A percentile compares a stretch with the other conserved stretches of the same genome.
Evolutionary conservation across 1,140 invertebrate species (phyloP).

Genomic region (Drosophila kurseongensis): DNA sequence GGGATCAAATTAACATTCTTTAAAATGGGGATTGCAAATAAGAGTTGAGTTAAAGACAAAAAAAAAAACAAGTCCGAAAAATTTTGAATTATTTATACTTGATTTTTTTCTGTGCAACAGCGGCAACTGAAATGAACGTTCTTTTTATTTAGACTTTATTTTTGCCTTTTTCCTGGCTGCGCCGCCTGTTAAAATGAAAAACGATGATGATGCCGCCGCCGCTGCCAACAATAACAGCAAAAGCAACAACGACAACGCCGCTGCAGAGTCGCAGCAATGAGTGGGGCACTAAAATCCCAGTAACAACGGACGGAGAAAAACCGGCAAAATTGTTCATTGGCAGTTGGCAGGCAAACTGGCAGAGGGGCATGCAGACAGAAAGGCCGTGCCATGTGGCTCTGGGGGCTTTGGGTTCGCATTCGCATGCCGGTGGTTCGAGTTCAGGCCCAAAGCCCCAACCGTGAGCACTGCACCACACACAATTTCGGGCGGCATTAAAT

Average conservation of each 20-base stretch:
- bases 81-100: background rate
- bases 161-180: slow-evolving; percentile 47
- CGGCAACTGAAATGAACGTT: slow-evolving; percentile 40
- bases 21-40: too few relatives aligned
- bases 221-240: slow-evolving; percentile 34
- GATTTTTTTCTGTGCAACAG: slow-evolving; percentile 14
- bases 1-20: too few relatives aligned
- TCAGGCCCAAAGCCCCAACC: slow-evolving; percentile 29
- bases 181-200: slow-evolving; percentile 69
- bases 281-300: slow-evolving; percentile 57
- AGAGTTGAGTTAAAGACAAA: too few relatives aligned
- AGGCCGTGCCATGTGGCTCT: slow-evolving; percentile 39
- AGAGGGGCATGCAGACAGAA: slow-evolving; percentile 18
- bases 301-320: slow-evolving; percentile 46
- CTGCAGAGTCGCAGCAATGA: slow-evolving; percentile 28
- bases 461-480: slow-evolving; percentile 21
- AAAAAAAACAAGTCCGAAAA: too few relatives aligned
- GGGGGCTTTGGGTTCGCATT: slow-evolving; percentile 36
- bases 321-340: slow-evolving; percentile 61
- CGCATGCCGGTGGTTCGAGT: slow-evolving; percentile 21
- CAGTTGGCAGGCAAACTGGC: slow-evolving; percentile 38
- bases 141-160: slow-evolving; percentile 44
- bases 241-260: slow-evolving; percentile 10
- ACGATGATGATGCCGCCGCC: slow-evolving; percentile 61
- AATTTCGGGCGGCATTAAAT: slow-evolving; percentile 36